Evolutionary conservation across 1,140 invertebrate genomes (phyloP).

Genomic region (Bombus breviceps): DNA sequence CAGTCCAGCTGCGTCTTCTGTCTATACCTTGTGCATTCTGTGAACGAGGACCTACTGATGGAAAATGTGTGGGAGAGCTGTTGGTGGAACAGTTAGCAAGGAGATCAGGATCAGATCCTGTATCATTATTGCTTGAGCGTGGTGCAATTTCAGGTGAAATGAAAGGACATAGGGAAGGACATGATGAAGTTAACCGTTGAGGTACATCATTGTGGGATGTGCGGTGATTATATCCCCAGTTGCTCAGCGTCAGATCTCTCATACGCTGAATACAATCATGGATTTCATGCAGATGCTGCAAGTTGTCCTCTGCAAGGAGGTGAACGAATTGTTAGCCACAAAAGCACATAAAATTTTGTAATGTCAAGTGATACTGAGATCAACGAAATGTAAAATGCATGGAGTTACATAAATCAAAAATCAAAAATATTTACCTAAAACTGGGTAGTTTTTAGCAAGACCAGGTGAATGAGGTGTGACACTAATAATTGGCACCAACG

Average conservation of each 20-base stretch:
- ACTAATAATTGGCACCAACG: slow-evolving; percentile 90
- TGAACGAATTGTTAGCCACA: slow-evolving; percentile 42
- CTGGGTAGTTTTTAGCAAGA: slow-evolving; percentile 84
- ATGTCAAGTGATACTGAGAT: neutral
- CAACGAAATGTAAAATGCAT: slow-evolving; percentile 25
- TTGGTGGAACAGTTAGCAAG: slow-evolving; percentile 81
- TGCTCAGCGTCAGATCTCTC: slow-evolving; percentile 85
- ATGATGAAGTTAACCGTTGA: slow-evolving; percentile 88
- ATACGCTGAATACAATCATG: slow-evolving; percentile 90
- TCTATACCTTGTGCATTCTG: slow-evolving; percentile 77
- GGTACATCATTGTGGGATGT: slow-evolving; percentile 70
- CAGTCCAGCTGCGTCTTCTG: slow-evolving; percentile 91
- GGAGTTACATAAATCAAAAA: neutral
- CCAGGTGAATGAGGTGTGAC: slow-evolving; percentile 92
- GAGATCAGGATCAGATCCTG: slow-evolving; percentile 82
- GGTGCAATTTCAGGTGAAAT: slow-evolving; percentile 62
- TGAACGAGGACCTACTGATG: slow-evolving; percentile 69
- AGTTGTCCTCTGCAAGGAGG: slow-evolving; percentile 86
- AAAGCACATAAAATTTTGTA: slow-evolving; percentile 27
- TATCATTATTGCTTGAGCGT: slow-evolving; percentile 75
- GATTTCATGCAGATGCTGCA: slow-evolving; percentile 89
- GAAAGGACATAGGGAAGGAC: slow-evolving; percentile 85
- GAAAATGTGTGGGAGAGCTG: slow-evolving; percentile 82
- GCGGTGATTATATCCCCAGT: slow-evolving; percentile 76
- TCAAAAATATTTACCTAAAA: slow-evolving; percentile 81